Percentiles rank a stretch among this genome's conserved stretches.
Conservation (phyloP, 2,113 vertebrate genomes). For the Rostratula benghalensis region DNA sequence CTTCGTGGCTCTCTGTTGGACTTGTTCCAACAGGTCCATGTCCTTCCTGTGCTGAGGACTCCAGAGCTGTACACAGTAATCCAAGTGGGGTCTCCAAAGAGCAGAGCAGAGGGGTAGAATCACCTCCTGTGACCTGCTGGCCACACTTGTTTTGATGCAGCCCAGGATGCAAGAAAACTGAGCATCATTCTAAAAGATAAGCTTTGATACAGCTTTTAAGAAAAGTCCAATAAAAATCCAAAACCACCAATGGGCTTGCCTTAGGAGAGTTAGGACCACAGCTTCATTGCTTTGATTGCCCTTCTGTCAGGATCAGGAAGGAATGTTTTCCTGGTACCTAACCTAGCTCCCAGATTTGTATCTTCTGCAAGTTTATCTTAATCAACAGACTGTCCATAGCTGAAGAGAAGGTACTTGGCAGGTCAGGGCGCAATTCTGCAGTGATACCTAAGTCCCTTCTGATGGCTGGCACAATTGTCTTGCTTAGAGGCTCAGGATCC, state of each 20-base stretch:
- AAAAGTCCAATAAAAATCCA: not conserved
- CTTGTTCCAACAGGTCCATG: too few species aligned
- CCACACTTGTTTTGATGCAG: too few species aligned
- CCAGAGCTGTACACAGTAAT: too few species aligned
- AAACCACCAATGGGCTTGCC: not conserved
- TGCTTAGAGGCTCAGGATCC: not conserved
- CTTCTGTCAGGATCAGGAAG: not conserved
- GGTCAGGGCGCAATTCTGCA: not conserved
- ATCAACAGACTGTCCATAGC: not conserved
- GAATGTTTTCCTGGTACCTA: not conserved
- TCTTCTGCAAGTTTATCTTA: not conserved
- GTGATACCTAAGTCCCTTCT: not conserved
- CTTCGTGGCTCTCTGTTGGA: too few species aligned
- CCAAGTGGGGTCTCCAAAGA: too few species aligned
- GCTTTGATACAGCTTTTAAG: not conserved
- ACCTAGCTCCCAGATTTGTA: not conserved
- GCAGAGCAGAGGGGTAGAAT: too few species aligned
- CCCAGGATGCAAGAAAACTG: not conserved
- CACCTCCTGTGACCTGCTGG: too few species aligned
- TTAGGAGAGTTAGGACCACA: not conserved
- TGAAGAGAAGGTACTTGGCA: not conserved
- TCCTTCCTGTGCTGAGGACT: too few species aligned
- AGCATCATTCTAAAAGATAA: not conserved
- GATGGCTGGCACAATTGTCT: not conserved
- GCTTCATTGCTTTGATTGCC: not conserved